Conservation (phyloP, 2,113 vertebrate species). For the Cryptoleucopteryx plumbea region DNA sequence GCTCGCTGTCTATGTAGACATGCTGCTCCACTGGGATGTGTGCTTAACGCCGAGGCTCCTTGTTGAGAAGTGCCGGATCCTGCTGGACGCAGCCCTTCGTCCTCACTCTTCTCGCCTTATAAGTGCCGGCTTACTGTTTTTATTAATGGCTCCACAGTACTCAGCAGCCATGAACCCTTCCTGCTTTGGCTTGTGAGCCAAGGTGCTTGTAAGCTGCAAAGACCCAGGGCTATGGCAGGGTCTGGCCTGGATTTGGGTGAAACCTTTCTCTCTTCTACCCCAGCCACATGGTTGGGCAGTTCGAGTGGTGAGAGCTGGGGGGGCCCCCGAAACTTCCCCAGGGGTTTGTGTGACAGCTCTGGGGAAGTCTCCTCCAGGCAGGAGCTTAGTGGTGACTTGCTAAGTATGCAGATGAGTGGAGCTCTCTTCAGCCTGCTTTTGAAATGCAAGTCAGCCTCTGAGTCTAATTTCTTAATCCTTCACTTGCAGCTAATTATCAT, state of each 20-base stretch:
- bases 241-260: not conserved
- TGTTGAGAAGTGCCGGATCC: not conserved
- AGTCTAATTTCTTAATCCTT: not conserved
- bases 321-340: not conserved
- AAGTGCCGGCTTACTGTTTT: not conserved
- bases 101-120: not conserved
- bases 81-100: not conserved
- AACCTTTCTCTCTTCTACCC: not conserved
- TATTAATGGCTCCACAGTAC: not conserved
- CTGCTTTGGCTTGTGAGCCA: not conserved
- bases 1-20: rapidly evolving
- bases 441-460: not conserved
- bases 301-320: not conserved
- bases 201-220: not conserved
- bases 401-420: not conserved
- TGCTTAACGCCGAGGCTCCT: not conserved
- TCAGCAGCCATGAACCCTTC: not conserved
- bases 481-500: not conserved
- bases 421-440: not conserved
- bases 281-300: rapidly evolving
- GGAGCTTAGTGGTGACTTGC: not conserved
- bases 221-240: not conserved
- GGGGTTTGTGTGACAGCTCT: not conserved
- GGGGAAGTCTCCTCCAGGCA: not conserved
- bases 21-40: not conserved